phyloP scores from a whole-genome alignment of 2,797 vertebrate genomes.

The Chiloscyllium punctatum region DNA sequence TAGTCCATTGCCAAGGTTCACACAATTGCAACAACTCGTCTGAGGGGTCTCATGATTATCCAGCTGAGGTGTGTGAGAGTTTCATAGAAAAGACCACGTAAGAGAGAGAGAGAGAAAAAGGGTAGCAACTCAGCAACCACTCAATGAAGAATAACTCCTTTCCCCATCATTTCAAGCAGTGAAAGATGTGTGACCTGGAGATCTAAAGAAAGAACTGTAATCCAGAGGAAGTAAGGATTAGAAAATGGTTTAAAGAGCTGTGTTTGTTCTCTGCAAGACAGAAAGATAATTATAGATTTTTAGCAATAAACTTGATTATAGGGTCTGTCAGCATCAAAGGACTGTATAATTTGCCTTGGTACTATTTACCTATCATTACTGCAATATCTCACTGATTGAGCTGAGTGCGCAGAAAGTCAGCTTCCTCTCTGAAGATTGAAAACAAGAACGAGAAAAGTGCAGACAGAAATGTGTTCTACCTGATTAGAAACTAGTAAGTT shows the following conservation, averaged over 20 bases:
- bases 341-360: not conserved
- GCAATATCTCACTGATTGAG: not conserved
- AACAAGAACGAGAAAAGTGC: not conserved
- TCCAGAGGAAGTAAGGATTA: not conserved
- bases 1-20: not conserved
- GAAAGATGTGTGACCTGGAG: not conserved
- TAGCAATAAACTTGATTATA: constrained; percentile 19
- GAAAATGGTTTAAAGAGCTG: not conserved
- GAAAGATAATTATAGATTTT: not conserved
- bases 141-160: not conserved
- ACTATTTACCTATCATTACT: not conserved
- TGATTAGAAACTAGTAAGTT: not conserved
- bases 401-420: not conserved
- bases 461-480: not conserved
- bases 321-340: not conserved
- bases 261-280: not conserved
- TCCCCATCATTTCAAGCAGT: not conserved
- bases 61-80: too few species aligned
- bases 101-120: not conserved
- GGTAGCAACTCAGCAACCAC: not conserved
- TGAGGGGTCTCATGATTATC: not conserved
- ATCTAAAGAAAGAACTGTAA: not conserved
- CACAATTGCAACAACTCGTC: not conserved
- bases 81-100: not conserved
- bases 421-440: not conserved